Evolutionary conservation across 1,140 invertebrate genomes (phyloP), one percentile per base, ranked within the genome.

Genomic region (Papilio glaucus): DNA sequence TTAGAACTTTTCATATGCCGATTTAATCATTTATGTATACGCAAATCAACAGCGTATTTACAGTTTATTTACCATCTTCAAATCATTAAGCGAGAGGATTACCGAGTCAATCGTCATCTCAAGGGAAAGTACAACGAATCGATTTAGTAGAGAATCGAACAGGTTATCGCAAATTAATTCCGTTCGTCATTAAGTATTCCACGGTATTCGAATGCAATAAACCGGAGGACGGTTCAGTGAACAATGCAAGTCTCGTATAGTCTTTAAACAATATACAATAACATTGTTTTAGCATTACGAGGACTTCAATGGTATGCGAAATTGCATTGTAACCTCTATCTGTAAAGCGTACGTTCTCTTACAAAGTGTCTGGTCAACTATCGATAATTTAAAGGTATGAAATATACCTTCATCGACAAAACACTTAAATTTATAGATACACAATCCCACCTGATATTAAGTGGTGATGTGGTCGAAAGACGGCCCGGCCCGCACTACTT

Each of bases 241-340:
- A 85, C 85, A 87, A 86, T 86, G 82, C 77, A 77, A 77, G 71
- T 62, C 60, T 62, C 8, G 60, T 72, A 76, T 77, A 65, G 21
- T 74, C 61, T 76, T 65, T 68, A 72, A 33, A 33, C 29, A 33
- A 62, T 63, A 73, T 71, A 84, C 80, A 84, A 84, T 82, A 73
- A 81, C 75, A 82, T 84, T 84, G 80, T 84, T 84, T 79, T 71
- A 78, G 39, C 73, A 76, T 76, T 79, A 76, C 76, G 79, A 74
- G 41, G 76, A 69, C 9, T 68, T 72, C 68, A 41, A 38, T n/a
- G n/a, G n/a, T 24, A 42, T 42, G 39, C 15, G 13, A 60, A 63
- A 72, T 63, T 62, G 57, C 70, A 60, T 76, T 61, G 49, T 60
- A 72, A 72, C 60, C 49, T n/a, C n/a, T 70, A 73, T 62, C 60